A percentile compares a stretch with the other conserved stretches of the same genome.
Evolutionary conservation across 2,888 invertebrate genomes (phyloP).

Genomic region (Rotaria macrura): DNA sequence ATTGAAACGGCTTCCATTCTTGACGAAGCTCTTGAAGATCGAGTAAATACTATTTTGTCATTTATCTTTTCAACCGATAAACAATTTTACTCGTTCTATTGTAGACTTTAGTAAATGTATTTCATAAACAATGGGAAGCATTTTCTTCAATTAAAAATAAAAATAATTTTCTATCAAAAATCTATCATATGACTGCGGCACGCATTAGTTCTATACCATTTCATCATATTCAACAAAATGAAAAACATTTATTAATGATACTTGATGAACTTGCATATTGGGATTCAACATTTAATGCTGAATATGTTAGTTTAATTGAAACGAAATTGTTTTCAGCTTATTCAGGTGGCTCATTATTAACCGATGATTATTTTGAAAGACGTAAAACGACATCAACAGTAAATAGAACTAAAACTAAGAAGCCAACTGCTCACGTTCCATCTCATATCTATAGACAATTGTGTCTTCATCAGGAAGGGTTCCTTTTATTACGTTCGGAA

Average conservation of each 20-base stretch:
- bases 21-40: constrained; percentile 82
- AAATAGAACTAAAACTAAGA: constrained; percentile 33
- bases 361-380: constrained; percentile 65
- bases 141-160: background rate
- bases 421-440: constrained; percentile 53
- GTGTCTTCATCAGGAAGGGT: constrained; percentile 58
- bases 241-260: background rate
- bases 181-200: background rate
- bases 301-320: constrained; percentile 79
- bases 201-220: background rate
- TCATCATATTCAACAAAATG: background rate
- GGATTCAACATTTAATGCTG: constrained; percentile 45
- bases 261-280: background rate
- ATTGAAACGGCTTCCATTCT: constrained; percentile 69
- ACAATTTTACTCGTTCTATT: too few species aligned
- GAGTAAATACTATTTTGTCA: constrained; percentile 54
- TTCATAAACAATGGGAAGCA: background rate
- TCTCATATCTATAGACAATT: constrained; percentile 77
- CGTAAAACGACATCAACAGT: constrained; percentile 53
- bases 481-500: constrained; percentile 44
- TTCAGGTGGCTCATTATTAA: constrained; percentile 69
- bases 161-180: background rate
- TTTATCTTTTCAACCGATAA: background rate
- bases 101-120: background rate
- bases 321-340: constrained; percentile 74